Conservation (phyloP, 2,888 invertebrate genomes). For the Tanaodytes sp. region DNA sequence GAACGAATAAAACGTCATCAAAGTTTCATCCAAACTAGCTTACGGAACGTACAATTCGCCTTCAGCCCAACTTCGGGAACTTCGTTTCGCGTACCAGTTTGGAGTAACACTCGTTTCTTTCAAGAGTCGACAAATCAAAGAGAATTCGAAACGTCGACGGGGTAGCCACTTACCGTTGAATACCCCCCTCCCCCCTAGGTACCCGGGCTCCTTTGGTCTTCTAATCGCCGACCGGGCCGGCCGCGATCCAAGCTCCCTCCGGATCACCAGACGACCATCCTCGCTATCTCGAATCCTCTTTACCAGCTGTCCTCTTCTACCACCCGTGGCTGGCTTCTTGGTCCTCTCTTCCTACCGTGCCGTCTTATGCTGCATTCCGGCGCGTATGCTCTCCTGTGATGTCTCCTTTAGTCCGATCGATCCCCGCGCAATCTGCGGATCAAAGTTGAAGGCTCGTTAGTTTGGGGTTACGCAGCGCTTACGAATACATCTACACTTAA, state of each 20-base stretch:
- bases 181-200: slow-evolving; percentile 8
- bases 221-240: slow-evolving; percentile 38
- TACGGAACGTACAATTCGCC: no score
- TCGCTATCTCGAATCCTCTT: slow-evolving; percentile 32
- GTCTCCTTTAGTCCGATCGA: slow-evolving; percentile 45
- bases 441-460: slow-evolving; percentile 33
- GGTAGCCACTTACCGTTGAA: slow-evolving; percentile 4
- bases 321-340: not conserved
- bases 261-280: slow-evolving; percentile 47
- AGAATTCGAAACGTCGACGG: not conserved
- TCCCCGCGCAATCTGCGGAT: slow-evolving; percentile 46
- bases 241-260: slow-evolving; percentile 45
- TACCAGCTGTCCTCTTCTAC: slow-evolving; percentile 34
- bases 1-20: no score
- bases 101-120: no score
- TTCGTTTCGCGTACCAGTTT: no score
- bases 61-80: no score
- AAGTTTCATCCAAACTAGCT: no score
- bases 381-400: slow-evolving; percentile 49
- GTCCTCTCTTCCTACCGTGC: slow-evolving; percentile 33
- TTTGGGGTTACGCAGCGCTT: no score
- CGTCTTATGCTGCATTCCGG: slow-evolving; percentile 38
- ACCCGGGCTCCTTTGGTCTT: slow-evolving; percentile 23
- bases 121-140: no score
- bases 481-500: no score